Evolutionary conservation across 1,140 invertebrate genomes (phyloP).

Genomic region (Saxidomus purpurata): DNA sequence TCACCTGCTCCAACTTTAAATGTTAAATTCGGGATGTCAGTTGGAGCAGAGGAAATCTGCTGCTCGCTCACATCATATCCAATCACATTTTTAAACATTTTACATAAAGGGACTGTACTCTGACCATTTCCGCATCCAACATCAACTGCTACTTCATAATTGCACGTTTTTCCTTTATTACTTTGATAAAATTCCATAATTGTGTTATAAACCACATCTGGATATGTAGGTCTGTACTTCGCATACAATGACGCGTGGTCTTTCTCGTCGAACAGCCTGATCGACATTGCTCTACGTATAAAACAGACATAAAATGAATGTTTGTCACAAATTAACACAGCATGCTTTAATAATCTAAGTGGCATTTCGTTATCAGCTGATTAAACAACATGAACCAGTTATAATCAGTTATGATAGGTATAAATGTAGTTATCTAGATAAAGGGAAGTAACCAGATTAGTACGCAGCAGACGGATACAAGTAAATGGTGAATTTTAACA

Average conservation of each 20-base stretch:
- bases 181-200: slow-evolving; percentile 82
- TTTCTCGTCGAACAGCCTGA: slow-evolving; percentile 75
- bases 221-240: slow-evolving; percentile 83
- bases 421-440: too few species aligned
- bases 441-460: too few species aligned
- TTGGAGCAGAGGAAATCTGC: slow-evolving; percentile 44
- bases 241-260: slow-evolving; percentile 81
- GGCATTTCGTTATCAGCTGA: too few species aligned
- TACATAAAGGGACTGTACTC: slow-evolving; percentile 85
- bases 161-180: slow-evolving; percentile 62
- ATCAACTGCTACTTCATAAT: slow-evolving; percentile 81
- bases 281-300: slow-evolving; percentile 26
- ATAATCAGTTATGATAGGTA: too few species aligned
- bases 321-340: background rate
- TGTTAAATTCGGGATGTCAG: slow-evolving; percentile 27
- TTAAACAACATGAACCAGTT: too few species aligned
- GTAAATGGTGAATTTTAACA: too few species aligned
- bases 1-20: slow-evolving; percentile 84
- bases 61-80: slow-evolving; percentile 67
- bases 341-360: background rate
- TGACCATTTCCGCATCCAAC: slow-evolving; percentile 88
- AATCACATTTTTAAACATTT: slow-evolving; percentile 82
- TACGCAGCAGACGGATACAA: too few species aligned
- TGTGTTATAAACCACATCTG: slow-evolving; percentile 76
- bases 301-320: background rate